Base-by-base conservation (phyloP, 2,113 vertebrate genomes). In the Pogona vitticeps region DNA sequence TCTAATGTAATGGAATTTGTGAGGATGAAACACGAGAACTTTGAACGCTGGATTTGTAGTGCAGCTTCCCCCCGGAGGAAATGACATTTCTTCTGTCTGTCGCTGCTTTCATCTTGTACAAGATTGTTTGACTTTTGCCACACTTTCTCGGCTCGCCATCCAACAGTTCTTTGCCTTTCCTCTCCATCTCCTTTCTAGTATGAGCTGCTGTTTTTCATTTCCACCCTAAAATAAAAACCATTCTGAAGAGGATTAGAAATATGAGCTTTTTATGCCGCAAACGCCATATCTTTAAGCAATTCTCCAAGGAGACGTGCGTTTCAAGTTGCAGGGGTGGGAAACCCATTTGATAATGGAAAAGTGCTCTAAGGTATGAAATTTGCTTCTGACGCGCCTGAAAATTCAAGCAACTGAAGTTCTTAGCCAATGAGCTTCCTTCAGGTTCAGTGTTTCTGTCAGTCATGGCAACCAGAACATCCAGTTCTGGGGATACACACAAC, bases 11-110 rank as follows among this genome's bases (percentile, higher is more conserved):
- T 80, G 79, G 88, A 90, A 75, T 38, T 63, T 70, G 84, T 77
- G 52, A 84, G 75, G 63, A 77, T 85, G 59, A 90, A 90, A 85
- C 71, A 33, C 0, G 21, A 77, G 77, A 83, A 85, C 77, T 17
- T 82, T 85, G 83, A 87, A n/a, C 59, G n/a, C 80, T 88, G 76
- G 88, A 90, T 85, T 92, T 86, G n/a, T 78, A 68, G 33, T 56
- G 8, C 23, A 31, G 59, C 38, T 86, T 85, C 73, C 3, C 72
- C 1, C 14, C 58, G 31, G 6, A 65, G 75, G 1, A 88, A 93
- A 89, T 17, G 61, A 31, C 42, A 21, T 46, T 5, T 90, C 68
- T 75, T 79, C 84, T 72, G 82, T 80, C 83, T 90, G 8, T 0
- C 88, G 12, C 6, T 0, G 0, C 46, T 92, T 83, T 78, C 83